Evolutionary conservation across 2,113 vertebrate species (phyloP).

Genomic region (Hippopotamus amphibius): DNA sequence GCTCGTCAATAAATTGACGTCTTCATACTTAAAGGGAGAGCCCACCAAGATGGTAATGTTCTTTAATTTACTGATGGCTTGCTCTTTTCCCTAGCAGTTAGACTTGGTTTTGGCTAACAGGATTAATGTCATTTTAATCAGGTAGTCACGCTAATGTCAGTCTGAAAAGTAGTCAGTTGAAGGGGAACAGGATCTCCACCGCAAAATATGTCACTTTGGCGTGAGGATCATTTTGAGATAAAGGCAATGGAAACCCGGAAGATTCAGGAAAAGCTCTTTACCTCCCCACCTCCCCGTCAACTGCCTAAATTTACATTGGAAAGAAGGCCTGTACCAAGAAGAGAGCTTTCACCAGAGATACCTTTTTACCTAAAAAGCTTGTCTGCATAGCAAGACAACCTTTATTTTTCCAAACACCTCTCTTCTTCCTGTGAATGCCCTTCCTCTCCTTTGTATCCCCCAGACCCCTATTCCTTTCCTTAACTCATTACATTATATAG

Average conservation of each 20-base stretch:
- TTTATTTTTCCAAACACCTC: not conserved
- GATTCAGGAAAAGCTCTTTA: not conserved
- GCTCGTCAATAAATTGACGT: not conserved
- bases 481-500: not conserved
- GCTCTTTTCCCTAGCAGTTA: not conserved
- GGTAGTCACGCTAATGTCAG: not conserved
- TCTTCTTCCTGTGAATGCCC: not conserved
- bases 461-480: not conserved
- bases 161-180: not conserved
- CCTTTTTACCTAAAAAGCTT: not conserved
- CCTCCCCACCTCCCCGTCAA: not conserved
- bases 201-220: not conserved
- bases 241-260: not conserved
- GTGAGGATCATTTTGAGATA: not conserved
- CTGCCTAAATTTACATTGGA: not conserved
- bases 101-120: not conserved
- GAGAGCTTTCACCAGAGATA: not conserved
- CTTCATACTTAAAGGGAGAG: conserved; percentile 28
- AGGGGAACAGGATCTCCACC: not conserved
- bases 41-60: not conserved
- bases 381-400: not conserved
- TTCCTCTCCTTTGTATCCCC: not conserved
- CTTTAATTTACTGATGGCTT: conserved; percentile 44
- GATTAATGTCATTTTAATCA: conserved; percentile 38
- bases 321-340: not conserved